Evolutionary conservation across 2,113 vertebrate genomes (phyloP).

Genomic region (Mirounga angustirostris): DNA sequence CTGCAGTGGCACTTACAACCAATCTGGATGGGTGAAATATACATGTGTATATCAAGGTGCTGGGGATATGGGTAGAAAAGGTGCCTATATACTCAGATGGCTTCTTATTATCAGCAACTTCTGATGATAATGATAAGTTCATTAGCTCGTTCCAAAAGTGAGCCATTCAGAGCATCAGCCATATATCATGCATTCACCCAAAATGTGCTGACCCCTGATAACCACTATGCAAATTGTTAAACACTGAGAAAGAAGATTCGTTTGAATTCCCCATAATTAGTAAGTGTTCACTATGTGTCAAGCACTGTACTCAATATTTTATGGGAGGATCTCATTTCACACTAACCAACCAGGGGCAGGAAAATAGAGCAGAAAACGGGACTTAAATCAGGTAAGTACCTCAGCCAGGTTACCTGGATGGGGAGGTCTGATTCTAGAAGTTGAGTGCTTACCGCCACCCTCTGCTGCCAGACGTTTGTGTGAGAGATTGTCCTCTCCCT

Average conservation of each 20-base stretch:
- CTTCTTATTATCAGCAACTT: neutral
- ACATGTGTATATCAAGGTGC: no score
- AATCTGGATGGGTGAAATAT: neutral
- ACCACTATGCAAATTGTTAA: neutral
- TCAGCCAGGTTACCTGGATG: no score
- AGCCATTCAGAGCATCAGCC: neutral
- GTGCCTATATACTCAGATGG: neutral
- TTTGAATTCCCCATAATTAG: neutral
- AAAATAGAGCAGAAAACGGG: neutral
- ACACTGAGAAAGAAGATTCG: neutral
- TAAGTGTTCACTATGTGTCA: neutral
- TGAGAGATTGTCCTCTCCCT: rapidly evolving
- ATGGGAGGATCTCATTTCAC: neutral
- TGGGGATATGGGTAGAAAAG: neutral
- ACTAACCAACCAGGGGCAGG: neutral
- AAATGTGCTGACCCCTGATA: neutral
- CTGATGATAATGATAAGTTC: neutral
- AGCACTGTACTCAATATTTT: neutral
- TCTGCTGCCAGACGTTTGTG: rapidly evolving
- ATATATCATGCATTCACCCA: neutral
- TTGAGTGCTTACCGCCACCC: rapidly evolving
- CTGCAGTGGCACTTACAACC: rapidly evolving
- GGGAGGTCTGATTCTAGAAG: neutral
- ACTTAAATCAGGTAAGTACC: neutral
- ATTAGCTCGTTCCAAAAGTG: neutral